phyloP scores from a whole-genome alignment of 2,797 vertebrate genomes.

The Hyperoplus lanceolatus region DNA sequence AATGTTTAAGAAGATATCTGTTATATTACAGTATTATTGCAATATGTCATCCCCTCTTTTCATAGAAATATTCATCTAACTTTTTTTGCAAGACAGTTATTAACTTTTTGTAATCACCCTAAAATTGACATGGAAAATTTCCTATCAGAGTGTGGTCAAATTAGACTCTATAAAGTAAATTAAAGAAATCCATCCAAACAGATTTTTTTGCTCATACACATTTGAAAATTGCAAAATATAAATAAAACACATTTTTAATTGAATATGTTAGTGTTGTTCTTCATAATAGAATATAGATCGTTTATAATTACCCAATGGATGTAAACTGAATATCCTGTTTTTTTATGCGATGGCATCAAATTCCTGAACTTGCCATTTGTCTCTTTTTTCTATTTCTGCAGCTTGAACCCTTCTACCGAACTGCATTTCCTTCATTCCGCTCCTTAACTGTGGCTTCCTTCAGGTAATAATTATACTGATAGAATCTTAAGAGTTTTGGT shows the following conservation, averaged over 20 bases:
- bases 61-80: neutral
- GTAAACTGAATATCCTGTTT: too few species aligned
- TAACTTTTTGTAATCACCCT: too few species aligned
- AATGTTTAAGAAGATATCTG: too few species aligned
- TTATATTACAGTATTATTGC: neutral
- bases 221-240: too few species aligned
- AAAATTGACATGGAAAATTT: neutral
- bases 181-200: neutral
- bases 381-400: constrained; percentile 41
- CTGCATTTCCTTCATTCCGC: constrained; percentile 47
- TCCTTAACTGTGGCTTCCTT: constrained; percentile 45
- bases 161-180: neutral
- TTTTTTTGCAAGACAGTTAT: too few species aligned
- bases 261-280: too few species aligned
- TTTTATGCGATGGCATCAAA: too few species aligned
- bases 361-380: neutral
- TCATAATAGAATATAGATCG: too few species aligned
- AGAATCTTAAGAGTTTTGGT: neutral
- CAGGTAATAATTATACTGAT: constrained; percentile 52
- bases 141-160: neutral
- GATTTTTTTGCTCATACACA: too few species aligned
- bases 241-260: too few species aligned
- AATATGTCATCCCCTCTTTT: neutral
- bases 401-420: constrained; percentile 58
- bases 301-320: too few species aligned